A percentile compares a stretch with the other conserved stretches of the same genome.
Conservation (phyloP, 2,113 vertebrate genomes). For the Stegostoma tigrinum region DNA sequence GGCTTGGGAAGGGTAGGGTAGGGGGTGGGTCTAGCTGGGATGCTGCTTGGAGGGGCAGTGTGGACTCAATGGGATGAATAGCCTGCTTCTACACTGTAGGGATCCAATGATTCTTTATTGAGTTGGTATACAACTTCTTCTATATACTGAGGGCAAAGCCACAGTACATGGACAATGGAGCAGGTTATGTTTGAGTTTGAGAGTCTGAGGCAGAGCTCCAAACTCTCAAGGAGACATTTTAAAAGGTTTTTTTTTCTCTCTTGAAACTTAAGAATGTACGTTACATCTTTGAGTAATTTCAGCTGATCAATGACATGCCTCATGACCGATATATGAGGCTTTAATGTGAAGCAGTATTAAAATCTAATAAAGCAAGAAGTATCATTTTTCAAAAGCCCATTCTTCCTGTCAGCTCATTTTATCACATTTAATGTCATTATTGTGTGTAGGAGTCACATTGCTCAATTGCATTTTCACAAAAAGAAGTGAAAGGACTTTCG, state of each 20-base stretch:
- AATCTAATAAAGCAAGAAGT: neutral
- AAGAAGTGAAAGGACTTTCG: neutral
- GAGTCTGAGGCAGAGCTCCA: neutral
- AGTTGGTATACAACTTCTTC: neutral
- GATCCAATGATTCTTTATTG: no score
- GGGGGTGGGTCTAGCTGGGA: no score
- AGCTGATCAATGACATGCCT: neutral
- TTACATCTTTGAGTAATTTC: neutral
- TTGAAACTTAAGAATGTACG: neutral
- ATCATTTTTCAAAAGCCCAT: neutral
- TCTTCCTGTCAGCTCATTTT: neutral
- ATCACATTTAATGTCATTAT: neutral
- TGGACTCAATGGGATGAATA: no score
- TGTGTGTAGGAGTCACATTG: neutral
- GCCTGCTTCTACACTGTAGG: no score
- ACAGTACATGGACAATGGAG: neutral
- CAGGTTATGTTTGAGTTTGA: neutral
- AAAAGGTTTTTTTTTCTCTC: neutral
- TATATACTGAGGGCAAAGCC: neutral
- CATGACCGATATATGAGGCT: neutral
- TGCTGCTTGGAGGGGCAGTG: no score
- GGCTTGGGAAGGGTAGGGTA: no score
- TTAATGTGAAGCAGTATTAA: constrained; percentile 13
- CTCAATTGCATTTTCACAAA: neutral
- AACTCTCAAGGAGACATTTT: neutral